Evolutionary conservation across 1,140 invertebrate genomes (phyloP).

Genomic region (Diprion similis): DNA sequence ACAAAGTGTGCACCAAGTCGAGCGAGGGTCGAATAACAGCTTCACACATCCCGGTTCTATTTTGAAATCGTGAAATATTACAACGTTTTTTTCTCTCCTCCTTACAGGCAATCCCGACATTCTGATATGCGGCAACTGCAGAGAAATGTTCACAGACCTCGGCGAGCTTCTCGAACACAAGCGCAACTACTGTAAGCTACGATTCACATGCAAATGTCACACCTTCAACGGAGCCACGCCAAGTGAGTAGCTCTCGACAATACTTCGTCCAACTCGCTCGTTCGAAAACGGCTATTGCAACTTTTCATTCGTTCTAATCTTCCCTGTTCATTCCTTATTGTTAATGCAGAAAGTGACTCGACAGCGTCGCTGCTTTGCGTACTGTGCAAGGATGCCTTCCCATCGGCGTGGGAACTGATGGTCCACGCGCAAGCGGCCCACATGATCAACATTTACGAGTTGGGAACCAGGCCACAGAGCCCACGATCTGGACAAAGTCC

Average conservation of each 20-base stretch:
- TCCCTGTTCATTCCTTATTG: neutral
- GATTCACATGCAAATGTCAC: slow-evolving; percentile 85
- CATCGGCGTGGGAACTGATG: slow-evolving; percentile 81
- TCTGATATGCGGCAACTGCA: slow-evolving; percentile 87
- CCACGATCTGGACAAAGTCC: slow-evolving; percentile 49
- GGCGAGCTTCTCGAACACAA: slow-evolving; percentile 87
- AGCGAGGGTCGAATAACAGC: too few relatives aligned
- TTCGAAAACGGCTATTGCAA: too few relatives aligned
- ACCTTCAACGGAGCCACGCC: slow-evolving; percentile 62
- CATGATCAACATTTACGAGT: slow-evolving; percentile 83
- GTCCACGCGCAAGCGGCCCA: slow-evolving; percentile 81
- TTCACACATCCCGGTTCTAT: too few relatives aligned
- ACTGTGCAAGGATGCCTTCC: slow-evolving; percentile 79
- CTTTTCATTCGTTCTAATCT: too few relatives aligned
- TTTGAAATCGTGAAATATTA: neutral
- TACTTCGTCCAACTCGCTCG: too few relatives aligned
- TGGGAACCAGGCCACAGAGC: slow-evolving; percentile 62
- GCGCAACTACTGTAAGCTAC: slow-evolving; percentile 83
- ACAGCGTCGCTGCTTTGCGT: slow-evolving; percentile 73
- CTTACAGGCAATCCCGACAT: slow-evolving; percentile 83
- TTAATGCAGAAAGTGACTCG: slow-evolving; percentile 49
- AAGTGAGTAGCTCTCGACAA: slow-evolving; percentile 44
- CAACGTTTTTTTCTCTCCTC: slow-evolving; percentile 19
- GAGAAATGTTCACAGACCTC: slow-evolving; percentile 82
- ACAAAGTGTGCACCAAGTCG: too few relatives aligned